Base-by-base conservation (phyloP, 2,888 invertebrate species). In the Acleris literana region DNA sequence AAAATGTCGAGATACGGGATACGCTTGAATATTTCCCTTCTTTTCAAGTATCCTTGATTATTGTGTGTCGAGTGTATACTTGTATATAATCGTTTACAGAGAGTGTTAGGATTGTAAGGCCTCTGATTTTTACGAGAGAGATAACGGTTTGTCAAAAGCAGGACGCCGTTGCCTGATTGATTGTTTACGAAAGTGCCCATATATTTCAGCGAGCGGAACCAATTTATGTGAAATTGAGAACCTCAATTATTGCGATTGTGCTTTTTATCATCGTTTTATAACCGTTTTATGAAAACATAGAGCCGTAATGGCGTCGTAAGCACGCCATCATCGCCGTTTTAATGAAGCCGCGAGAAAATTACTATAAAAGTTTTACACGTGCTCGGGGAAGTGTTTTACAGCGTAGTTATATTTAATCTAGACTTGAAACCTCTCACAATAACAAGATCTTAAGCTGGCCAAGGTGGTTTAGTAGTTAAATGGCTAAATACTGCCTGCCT, bases 201-300 rank as follows among this genome's bases (percentile, higher is more conserved):
- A 51, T 49, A 56, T 60, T 25, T 44, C 11, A 18, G 49, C 22
- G 39, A 7, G 18, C 59, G 43, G 29, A 60, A 11, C 18, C 5
- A 52, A 29, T 56, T 56, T 17, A 60, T 60, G 49, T 17, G 49
- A 44, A 65, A 60, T 55, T 17, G 55, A 60, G 44, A 44, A 46
- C 55, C 51, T 18, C 60, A 54, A 60, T 60, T 51, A 60, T 51
- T 43, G 29, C 43, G 48, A 60, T 60, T 60, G 51, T 60, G 49
- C 39, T 65, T 55, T 56, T 60, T 60, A 65, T 65, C 51, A 60
- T 65, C 60, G 44, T 44, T 60, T 54, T 54, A 64, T 64, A 53
- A 46, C 11, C 25, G 17, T 54, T 64, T 65, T 60, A 65, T 51
- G 60, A 48, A 58, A 53, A 17, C 16, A 33, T 57, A 52, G 29